Conservation (phyloP, 2,888 invertebrate genomes). For the Melieria omissa region DNA sequence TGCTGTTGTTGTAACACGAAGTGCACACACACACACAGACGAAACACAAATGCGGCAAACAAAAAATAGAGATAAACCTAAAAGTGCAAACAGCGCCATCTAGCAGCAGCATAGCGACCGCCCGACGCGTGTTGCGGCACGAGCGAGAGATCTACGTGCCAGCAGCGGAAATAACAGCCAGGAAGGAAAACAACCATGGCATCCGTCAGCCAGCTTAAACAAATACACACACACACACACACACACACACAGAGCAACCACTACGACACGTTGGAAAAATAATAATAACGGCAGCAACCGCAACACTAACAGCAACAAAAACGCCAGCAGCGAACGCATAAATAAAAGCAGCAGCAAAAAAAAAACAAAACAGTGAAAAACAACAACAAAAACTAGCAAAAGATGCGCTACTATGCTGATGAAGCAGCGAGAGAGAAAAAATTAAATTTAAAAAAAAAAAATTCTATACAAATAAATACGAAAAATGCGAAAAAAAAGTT, state of each 20-base stretch:
- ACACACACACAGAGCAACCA: background rate
- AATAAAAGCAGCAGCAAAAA: background rate
- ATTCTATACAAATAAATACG: too few species aligned
- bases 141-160: background rate
- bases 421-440: background rate
- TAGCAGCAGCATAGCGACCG: too few species aligned
- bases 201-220: slow-evolving; percentile 32
- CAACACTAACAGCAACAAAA: background rate
- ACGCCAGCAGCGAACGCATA: background rate
- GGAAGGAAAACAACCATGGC: slow-evolving; percentile 32
- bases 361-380: background rate
- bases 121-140: too few species aligned
- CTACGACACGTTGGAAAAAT: too few species aligned
- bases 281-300: background rate
- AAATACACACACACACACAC: background rate
- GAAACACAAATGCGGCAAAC: background rate
- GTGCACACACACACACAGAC: too few species aligned
- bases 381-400: background rate
- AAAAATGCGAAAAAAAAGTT: too few species aligned
- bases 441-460: too few species aligned
- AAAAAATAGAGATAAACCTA: background rate
- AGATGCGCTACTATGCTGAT: background rate
- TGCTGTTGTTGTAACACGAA: too few species aligned
- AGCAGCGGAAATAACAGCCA: slow-evolving; percentile 28
- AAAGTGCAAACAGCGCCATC: too few species aligned